Evolutionary conservation across 1,140 invertebrate genomes (phyloP), one percentile per base, ranked within the genome.

Genomic region (Neotoxoptera formosana): DNA sequence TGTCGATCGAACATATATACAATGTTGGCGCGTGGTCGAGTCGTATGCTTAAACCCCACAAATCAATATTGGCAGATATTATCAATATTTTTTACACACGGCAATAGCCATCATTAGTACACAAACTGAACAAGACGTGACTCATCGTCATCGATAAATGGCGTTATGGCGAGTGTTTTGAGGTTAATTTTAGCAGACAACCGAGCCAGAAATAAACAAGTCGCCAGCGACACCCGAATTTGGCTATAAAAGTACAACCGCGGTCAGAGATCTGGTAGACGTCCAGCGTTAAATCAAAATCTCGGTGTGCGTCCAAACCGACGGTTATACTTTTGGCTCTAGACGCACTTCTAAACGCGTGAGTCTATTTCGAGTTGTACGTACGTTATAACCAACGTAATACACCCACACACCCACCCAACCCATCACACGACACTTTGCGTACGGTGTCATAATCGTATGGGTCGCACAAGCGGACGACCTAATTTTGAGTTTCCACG

Each of bases 291-390:
- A 83, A 47, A 91, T 91, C 90, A 36, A 91, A 91, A 67, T 41
- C 56, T 56, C 60, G 56, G 30, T 47, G 60, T 36, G 67, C 36
- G 90, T 81, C 90, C 90, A 34, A 91, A 81, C n/a, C 81, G 47
- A 91, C 34, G 90, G 47, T 91, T 91, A 51, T 83, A 81, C 36
- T 91, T 91, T 91, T 81, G 90, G 90, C 90, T 91, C n/a, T n/a
- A 45, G 34, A 76, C 45, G 30, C 67, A n/a, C 60, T 67, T 67
- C 60, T 67, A 76, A 76, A 47, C 56, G 36, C 47, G 47, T 3
- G 8, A n/a, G 47, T 92, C 67, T 92, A 83, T 92, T 92, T 92
- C 21, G 25, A 21, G 67, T 88, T n/a, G 20, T 88, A 84, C 17
- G n/a, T 48, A 87, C 84, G 45, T 84, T 45, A 76, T 76, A 41